Evolutionary conservation across 2,888 invertebrate genomes (phyloP).

Genomic region (Cryptophagus acutangulus): DNA sequence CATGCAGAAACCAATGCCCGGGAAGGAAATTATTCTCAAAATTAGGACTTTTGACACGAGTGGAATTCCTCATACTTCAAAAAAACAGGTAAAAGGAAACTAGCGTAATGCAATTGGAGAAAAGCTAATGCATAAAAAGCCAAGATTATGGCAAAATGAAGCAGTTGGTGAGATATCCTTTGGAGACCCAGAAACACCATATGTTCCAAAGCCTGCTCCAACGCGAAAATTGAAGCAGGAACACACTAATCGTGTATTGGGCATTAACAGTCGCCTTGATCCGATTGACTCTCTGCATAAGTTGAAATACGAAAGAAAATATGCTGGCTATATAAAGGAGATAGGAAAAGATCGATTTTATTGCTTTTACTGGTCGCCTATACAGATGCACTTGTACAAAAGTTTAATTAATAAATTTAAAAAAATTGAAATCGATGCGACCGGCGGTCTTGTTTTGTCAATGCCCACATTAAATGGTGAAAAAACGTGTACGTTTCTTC

Average conservation of each 20-base stretch:
- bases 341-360: too few species aligned
- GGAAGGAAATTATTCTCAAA: not conserved
- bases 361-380: too few species aligned
- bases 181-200: not conserved
- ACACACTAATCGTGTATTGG: not conserved
- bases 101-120: not conserved
- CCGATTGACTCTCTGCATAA: too few species aligned
- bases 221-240: not conserved
- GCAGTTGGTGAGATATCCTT: not conserved
- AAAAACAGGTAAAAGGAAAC: not conserved
- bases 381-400: too few species aligned
- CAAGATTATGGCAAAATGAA: not conserved
- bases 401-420: too few species aligned
- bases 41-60: not conserved
- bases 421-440: constrained; percentile 2
- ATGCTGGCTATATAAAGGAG: too few species aligned
- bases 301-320: too few species aligned
- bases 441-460: not conserved
- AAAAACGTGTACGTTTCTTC: not conserved
- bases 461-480: not conserved
- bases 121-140: not conserved
- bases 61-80: not conserved
- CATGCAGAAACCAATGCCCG: not conserved
- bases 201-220: not conserved
- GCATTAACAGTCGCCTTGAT: not conserved